A percentile compares a stretch with the other conserved stretches of the same genome.
Conservation (phyloP, 2,888 invertebrate genomes). For the Stenotaenia linearis region DNA sequence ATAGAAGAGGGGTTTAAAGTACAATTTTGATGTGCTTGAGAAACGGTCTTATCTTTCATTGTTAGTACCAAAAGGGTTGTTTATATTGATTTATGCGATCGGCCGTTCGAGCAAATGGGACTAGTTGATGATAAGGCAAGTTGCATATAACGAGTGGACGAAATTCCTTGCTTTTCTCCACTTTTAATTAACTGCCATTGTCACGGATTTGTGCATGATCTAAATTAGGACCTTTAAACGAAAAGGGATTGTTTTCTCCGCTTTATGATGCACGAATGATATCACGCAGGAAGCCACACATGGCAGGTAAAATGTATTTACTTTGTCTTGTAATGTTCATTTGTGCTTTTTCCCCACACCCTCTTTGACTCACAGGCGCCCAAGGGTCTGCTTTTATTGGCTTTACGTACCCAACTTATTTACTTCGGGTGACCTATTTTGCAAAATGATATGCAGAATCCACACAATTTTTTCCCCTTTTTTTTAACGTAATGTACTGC, state of each 20-base stretch:
- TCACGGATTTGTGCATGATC: background rate
- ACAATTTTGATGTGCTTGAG: slow-evolving; percentile 12
- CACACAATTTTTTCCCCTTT: background rate
- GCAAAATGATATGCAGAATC: background rate
- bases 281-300: background rate
- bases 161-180: slow-evolving; percentile 19
- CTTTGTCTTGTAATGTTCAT: background rate
- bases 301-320: background rate
- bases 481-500: background rate
- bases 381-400: slow-evolving; percentile 5
- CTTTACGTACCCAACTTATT: background rate
- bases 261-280: background rate
- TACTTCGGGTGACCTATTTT: background rate
- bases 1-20: background rate
- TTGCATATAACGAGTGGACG: background rate
- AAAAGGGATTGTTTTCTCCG: background rate
- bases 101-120: slow-evolving; percentile 19
- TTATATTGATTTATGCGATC: slow-evolving; percentile 8
- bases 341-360: background rate
- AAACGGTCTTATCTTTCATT: slow-evolving; percentile 2
- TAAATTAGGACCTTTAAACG: slow-evolving; percentile 1
- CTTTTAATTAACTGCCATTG: slow-evolving; percentile 26
- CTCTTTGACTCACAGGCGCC: slow-evolving; percentile 8
- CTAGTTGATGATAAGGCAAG: background rate
- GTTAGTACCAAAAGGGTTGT: slow-evolving; percentile 17